Evolutionary conservation across 2,797 vertebrate species (phyloP).

Genomic region (Syngnathus acus): DNA sequence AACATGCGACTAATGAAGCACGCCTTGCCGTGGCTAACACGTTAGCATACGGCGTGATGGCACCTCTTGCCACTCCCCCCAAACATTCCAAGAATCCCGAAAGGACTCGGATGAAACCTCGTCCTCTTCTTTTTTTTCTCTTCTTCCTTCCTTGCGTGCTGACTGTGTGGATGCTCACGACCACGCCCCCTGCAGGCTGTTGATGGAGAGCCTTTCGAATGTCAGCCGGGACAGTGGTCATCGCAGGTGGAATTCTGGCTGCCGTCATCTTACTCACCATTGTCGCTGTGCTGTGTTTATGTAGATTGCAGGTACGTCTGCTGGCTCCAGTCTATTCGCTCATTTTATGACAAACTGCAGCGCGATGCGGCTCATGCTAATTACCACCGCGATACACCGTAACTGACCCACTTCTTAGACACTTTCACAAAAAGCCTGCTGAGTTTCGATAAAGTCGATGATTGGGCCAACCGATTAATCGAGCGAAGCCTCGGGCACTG

Average conservation of each 20-base stretch:
- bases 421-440: no score
- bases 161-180: background rate
- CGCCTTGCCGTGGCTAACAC: background rate
- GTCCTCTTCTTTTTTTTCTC: background rate
- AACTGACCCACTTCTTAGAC: no score
- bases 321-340: background rate
- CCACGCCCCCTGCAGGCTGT: conserved; percentile 70
- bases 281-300: conserved; percentile 91
- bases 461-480: no score
- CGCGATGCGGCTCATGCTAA: background rate
- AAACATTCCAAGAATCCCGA: background rate
- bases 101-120: background rate
- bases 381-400: no score
- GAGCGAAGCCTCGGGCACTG: no score
- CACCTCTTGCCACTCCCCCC: background rate
- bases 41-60: background rate
- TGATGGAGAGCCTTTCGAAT: conserved; percentile 97
- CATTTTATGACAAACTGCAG: background rate
- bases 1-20: background rate
- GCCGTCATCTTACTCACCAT: conserved; percentile 94
- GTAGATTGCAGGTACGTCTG: conserved; percentile 86
- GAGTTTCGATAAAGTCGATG: no score
- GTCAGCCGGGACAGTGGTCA: conserved; percentile 99
- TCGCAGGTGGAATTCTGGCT: conserved; percentile 97
- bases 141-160: background rate